Base-by-base conservation (phyloP, 2,888 invertebrate species). In the Orthonychiurus folsomi region DNA sequence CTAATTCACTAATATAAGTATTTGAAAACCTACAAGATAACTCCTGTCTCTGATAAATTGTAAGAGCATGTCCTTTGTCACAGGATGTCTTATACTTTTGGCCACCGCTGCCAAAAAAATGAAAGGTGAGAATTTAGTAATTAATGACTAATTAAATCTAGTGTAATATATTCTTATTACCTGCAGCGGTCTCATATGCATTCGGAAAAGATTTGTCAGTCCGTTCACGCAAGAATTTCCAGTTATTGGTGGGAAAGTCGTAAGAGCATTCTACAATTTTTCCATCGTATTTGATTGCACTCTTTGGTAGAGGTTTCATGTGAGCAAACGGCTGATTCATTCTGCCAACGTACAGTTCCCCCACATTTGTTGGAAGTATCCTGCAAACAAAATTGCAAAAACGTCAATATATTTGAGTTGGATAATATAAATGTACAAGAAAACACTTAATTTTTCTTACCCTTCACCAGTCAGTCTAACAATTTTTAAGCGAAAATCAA, bases 161-260 rank as follows among this genome's bases (percentile, higher is more conserved):
- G 20, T 52, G 20, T 52, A 12, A 53, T 60, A 71, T 50, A 25
- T 9, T 63, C 20, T 21, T 27, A 37, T 62, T 55, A 50, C n/a
- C 3, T 1, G 23, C 23, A 48, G 47, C 48, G 74, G 73, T 18
- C 58, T 55, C 50, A 70, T 77, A 86, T 69, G 89, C 88, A 78
- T 99, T 99, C 0, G 99, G 96, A 77, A 85, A 90, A 0, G 93
- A 91, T 79, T 99, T 99, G 78, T 99, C 99, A 0, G 90, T 93
- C 69, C 99, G 81, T 76, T 94, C 91, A 63, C 97, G 83, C 91
- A 99, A 90, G 76, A 90, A 94, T 59, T 86, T 83, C 99, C 99
- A 99, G 37, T 73, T 73, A 48, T 84, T 81, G 68, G 85, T 83
- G n/a, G n/a, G n/a, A n/a, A n/a, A n/a, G 66, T 92, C 89, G 74